These are phyloP conservation scores for Discoglossus pictus DNA, from an alignment of 2,797 vertebrate genomes.

Conservation along the genomic window DNA sequence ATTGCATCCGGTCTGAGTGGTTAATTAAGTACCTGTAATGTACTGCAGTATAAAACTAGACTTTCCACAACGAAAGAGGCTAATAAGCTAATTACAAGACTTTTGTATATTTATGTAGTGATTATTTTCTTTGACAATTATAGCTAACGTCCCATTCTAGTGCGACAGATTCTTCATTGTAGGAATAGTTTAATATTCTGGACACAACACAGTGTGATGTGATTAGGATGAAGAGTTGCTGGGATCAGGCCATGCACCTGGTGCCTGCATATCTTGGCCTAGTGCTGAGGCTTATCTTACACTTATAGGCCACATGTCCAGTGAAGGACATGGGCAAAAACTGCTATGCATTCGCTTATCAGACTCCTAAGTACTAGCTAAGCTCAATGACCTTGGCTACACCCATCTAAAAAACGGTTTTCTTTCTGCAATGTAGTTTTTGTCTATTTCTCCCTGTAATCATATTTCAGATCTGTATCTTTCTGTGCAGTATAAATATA, in stretches of 20 bases:
- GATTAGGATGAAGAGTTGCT: constrained; percentile 10
- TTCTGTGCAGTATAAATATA: background rate
- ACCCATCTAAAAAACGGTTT: no score
- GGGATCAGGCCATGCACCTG: constrained; percentile 47
- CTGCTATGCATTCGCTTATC: constrained; percentile 29
- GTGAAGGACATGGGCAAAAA: constrained; percentile 6
- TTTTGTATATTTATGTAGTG: no score
- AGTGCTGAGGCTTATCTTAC: constrained; percentile 34
- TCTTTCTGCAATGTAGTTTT: no score
- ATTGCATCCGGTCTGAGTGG: no score
- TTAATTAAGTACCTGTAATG: no score
- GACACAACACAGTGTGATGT: background rate
- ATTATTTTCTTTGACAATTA: no score
- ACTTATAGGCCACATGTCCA: constrained; percentile 12
- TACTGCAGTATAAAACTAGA: no score
- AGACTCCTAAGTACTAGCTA: constrained; percentile 24
- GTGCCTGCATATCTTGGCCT: constrained; percentile 19
- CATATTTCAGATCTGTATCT: background rate
- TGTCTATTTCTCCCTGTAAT: background rate
- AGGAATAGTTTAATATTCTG: constrained; percentile 5
- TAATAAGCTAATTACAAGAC: no score
- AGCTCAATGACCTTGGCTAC: constrained; percentile 30
- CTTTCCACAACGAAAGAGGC: no score
- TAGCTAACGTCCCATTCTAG: no score
- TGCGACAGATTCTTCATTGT: no score